phyloP scores from a whole-genome alignment of 2,888 invertebrate genomes.

The Ophonus ardosiacus region DNA sequence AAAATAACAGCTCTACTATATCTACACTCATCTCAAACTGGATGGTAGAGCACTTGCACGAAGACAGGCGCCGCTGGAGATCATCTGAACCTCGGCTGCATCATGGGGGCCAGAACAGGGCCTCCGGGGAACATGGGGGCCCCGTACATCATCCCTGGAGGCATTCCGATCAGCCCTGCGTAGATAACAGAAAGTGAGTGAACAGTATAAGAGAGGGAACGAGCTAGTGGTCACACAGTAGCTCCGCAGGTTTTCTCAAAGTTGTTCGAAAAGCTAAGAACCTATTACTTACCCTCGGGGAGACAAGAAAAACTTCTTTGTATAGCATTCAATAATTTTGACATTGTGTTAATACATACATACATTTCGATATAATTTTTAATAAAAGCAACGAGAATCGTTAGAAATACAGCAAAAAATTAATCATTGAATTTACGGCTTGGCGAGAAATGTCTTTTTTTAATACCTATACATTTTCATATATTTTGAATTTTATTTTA shows the following conservation, averaged over 20 bases:
- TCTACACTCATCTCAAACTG: constrained; percentile 69
- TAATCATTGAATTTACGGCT: no score
- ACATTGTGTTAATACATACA: neutral
- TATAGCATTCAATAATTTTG: neutral
- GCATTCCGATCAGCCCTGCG: constrained; percentile 76
- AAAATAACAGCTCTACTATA: constrained; percentile 36
- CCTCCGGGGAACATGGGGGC: constrained; percentile 75
- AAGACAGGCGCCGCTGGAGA: constrained; percentile 79
- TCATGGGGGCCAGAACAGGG: constrained; percentile 78
- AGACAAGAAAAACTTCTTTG: neutral
- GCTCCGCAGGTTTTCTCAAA: constrained; percentile 56
- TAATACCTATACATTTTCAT: no score
- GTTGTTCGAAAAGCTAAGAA: neutral
- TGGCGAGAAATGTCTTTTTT: no score
- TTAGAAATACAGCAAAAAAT: no score
- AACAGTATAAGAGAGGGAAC: neutral
- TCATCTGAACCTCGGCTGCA: constrained; percentile 94
- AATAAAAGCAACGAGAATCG: neutral
- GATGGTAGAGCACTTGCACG: constrained; percentile 77
- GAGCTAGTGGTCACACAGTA: constrained; percentile 60
- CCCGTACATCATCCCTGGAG: constrained; percentile 75
- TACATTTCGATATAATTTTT: neutral
- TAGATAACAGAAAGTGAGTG: neutral
- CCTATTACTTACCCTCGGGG: constrained; percentile 36
- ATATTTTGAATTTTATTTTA: no score